Conservation (phyloP, 2,797 vertebrate species). For the Acipenser ruthenus region DNA sequence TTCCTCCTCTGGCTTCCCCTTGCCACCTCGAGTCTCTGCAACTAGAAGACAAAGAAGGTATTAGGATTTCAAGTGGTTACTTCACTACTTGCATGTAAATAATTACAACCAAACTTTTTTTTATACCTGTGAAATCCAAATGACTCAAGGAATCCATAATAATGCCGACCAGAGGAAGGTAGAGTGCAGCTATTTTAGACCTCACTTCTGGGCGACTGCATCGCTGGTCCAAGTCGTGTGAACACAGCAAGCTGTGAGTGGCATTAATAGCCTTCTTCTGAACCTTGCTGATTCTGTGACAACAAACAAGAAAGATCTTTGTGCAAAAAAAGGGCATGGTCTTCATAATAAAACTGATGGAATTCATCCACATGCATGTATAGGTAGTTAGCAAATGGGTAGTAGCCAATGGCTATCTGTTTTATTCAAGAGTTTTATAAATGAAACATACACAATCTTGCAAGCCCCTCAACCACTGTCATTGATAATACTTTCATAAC, state of each 20-base stretch:
- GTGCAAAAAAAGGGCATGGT: no score
- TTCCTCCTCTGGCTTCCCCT: constrained; percentile 80
- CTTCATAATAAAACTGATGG: no score
- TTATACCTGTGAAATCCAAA: constrained; percentile 84
- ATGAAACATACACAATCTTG: no score
- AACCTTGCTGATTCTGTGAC: constrained; percentile 73
- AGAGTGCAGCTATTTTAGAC: constrained; percentile 83
- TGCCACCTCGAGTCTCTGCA: constrained; percentile 71
- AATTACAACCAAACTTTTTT: background rate
- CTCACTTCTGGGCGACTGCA: constrained; percentile 78
- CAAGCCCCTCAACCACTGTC: no score
- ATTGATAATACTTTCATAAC: no score
- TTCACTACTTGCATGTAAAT: no score
- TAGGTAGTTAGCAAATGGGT: no score
- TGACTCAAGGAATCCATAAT: constrained; percentile 88
- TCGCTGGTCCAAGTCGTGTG: constrained; percentile 84
- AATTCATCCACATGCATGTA: no score
- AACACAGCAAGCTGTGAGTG: constrained; percentile 80
- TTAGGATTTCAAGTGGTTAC: no score
- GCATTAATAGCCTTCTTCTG: constrained; percentile 88
- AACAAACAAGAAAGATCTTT: no score
- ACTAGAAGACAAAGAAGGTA: constrained; percentile 43
- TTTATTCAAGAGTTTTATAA: no score
- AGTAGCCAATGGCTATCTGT: no score
- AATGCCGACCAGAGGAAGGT: constrained; percentile 89